Conservation (phyloP, 1,140 invertebrate genomes). For the Trichonephila inaurata region DNA sequence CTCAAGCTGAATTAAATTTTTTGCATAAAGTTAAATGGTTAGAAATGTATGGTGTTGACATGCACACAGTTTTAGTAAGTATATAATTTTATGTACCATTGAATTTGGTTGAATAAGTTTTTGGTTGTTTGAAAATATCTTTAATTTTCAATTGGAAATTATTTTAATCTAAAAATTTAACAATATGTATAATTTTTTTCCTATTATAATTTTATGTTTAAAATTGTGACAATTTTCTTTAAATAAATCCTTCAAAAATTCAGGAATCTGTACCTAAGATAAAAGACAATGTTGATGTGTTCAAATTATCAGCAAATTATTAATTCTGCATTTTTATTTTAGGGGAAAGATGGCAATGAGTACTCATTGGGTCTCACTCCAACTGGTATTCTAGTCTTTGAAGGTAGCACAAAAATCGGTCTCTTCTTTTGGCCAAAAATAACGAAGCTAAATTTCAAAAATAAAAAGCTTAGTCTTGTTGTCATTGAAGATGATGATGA, state of each 20-base stretch:
- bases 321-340: conserved; percentile 79
- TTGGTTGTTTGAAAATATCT: neutral
- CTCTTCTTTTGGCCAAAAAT: conserved; percentile 99
- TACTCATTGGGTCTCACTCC: conserved; percentile 98
- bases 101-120: neutral
- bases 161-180: no score
- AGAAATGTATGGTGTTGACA: conserved; percentile 91
- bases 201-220: no score
- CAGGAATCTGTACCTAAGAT: no score
- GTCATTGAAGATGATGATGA: conserved; percentile 98
- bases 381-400: conserved; percentile 96
- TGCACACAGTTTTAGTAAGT: conserved; percentile 88
- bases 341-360: conserved; percentile 98
- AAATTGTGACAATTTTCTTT: no score
- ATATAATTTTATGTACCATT: neutral
- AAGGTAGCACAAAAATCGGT: conserved; percentile 97
- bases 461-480: conserved; percentile 95
- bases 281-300: no score
- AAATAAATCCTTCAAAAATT: no score
- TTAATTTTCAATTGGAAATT: neutral
- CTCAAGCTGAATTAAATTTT: conserved; percentile 86
- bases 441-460: conserved; percentile 97
- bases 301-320: no score
- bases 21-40: conserved; percentile 91
- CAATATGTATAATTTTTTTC: no score